phyloP scores from a whole-genome alignment of 2,797 vertebrate species.

The Podarcis lilfordi region DNA sequence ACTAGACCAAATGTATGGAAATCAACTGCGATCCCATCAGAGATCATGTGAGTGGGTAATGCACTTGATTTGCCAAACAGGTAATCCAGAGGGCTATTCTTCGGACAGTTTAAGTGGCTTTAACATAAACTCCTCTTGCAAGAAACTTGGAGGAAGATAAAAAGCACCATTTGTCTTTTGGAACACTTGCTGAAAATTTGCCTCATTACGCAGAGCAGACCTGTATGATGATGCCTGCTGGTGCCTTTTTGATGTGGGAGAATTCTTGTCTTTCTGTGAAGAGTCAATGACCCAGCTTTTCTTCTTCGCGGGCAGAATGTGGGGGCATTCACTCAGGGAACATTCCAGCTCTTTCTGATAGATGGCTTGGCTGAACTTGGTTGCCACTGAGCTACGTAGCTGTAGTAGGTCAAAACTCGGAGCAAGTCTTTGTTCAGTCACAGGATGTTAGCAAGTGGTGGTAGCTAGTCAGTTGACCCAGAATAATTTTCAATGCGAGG shows the following conservation, averaged over 20 bases:
- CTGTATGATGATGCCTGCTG: conserved; percentile 44
- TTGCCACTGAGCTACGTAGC: background rate
- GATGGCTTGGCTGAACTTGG: conserved; percentile 55
- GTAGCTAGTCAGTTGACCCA: conserved; percentile 19
- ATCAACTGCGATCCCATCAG: conserved; percentile 39
- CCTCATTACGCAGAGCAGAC: conserved; percentile 69
- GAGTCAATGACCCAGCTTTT: conserved; percentile 45
- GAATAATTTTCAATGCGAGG: conserved; percentile 36
- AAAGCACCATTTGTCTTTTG: conserved; percentile 75
- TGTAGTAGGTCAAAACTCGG: conserved; percentile 29
- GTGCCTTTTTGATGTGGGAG: conserved; percentile 68
- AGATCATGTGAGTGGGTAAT: conserved; percentile 69
- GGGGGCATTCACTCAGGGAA: conserved; percentile 43
- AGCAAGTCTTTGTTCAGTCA: conserved; percentile 49
- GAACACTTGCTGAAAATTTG: conserved; percentile 63
- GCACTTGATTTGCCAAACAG: conserved; percentile 71
- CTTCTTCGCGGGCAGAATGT: conserved; percentile 42
- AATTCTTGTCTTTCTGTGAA: background rate
- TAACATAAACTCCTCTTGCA: conserved; percentile 76
- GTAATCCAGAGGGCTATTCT: conserved; percentile 71
- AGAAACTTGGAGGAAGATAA: conserved; percentile 70
- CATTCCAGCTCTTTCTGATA: conserved; percentile 29
- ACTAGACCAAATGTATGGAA: conserved; percentile 23
- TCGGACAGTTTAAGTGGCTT: conserved; percentile 76
- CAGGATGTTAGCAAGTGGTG: conserved; percentile 28